phyloP scores from a whole-genome alignment of 2,113 vertebrate genomes.

The Cheirogaleus medius region DNA sequence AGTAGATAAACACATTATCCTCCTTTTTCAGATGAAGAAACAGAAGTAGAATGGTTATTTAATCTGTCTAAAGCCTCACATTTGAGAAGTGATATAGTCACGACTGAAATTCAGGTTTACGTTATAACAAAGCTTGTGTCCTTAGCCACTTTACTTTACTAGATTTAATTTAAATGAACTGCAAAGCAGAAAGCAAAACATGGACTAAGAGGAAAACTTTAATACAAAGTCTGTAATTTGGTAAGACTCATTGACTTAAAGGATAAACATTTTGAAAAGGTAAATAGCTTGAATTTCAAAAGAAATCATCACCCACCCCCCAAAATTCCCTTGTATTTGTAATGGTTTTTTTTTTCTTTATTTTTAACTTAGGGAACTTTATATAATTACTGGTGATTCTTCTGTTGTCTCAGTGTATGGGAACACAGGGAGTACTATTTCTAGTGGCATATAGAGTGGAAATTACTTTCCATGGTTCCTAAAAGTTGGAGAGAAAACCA shows the following conservation, averaged over 20 bases:
- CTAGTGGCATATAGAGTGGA: not conserved
- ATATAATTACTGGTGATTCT: not conserved
- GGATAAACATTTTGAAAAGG: not conserved
- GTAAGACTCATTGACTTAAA: not conserved
- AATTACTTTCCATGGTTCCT: not conserved
- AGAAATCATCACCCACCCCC: not conserved
- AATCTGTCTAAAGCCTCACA: not conserved
- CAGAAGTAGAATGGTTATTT: not conserved
- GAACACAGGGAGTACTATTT: not conserved
- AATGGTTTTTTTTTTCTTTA: not conserved
- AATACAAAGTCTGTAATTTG: not conserved
- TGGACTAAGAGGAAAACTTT: not conserved
- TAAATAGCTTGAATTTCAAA: not conserved
- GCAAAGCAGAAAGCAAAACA: not conserved
- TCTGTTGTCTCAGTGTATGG: not conserved
- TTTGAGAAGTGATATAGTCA: not conserved
- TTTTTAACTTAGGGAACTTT: not conserved
- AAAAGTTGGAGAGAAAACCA: not conserved
- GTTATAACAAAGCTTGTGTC: not conserved
- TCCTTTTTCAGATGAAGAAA: not conserved
- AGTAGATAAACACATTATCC: constrained; percentile 3
- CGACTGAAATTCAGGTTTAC: not conserved
- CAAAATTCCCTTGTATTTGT: not conserved
- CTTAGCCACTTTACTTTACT: not conserved
- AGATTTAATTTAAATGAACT: not conserved